Base-by-base conservation (phyloP, 2,113 vertebrate species). In the Tragelaphus scriptus region DNA sequence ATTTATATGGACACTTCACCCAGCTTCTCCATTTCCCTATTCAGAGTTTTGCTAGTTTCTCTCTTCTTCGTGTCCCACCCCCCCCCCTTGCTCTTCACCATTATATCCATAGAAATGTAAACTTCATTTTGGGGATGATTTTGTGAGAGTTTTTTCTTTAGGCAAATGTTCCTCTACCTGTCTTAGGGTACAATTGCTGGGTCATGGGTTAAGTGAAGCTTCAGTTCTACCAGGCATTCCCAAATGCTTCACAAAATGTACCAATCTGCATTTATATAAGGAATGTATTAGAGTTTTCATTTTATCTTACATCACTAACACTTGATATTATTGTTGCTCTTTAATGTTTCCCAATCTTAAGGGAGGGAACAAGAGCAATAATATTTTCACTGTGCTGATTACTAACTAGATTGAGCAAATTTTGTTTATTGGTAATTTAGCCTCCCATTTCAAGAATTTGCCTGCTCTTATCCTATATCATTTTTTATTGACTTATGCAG, bases 341-440 rank as follows among this genome's bases (percentile, higher is more conserved):
- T 79, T 86, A 44, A 55, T 44, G 32, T 68, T 58, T 90, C 36
- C 68, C 19, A 10, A 14, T 61, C 32, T 47, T 85, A 84, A 85
- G n/a, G 59, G 15, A 77, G 23, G 80, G 23, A 55, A 36, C 6
- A 77, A 63, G 40, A 51, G 79, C 40, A 40, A 28, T 65, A 32
- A 47, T 5, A n/a, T 26, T 90, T 90, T 93, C 11, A 65, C 56
- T 63, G 92, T 53, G 36, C 17, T 49, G 30, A 55, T 49, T 71
- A 23, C 68, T 23, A 23, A 44, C 21, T 90, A 81, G 15, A 81
- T n/a, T 51, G 26, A 87, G 15, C 36, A 81, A 21, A 44, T 86
- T 94, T 90, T 49, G 19, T 49, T 90, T 65, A 32, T n/a, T 81
- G 5, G 80, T 90, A 49, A 32, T 75, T 58, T 91, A 56, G 19